Base-by-base conservation (phyloP, 2,797 vertebrate species). In the Xenentodon cancila region DNA sequence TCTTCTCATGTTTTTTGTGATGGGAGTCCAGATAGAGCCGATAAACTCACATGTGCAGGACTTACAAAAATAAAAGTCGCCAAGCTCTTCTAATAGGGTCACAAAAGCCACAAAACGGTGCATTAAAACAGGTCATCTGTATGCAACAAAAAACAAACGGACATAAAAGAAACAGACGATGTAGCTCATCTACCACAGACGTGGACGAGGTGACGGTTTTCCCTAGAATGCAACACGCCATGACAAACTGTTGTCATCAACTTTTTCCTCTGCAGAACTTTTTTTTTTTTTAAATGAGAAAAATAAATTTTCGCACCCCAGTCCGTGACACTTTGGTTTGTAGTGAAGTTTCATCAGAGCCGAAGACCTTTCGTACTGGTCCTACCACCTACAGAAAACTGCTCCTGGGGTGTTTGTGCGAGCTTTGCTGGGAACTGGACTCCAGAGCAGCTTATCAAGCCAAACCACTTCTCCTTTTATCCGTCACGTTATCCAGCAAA, bases 401-500 rank as follows among this genome's bases (percentile, higher is more conserved):
- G 25, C 9, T 65, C n/a, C 55, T 45, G 30, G 47, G 58, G 54
- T 66, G 22, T 27, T 69, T 22, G 45, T 56, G 65, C 15, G 7
- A 59, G 53, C 71, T 56, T 68, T 51, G 48, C 50, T 54, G 62
- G 62, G 71, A 80, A 57, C 56, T 69, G 63, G 75, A 81, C 64
- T 73, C 7, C 0, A 75, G 81, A 65, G 75, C 45, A 2, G 43
- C 60, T 70, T 55, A 78, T 77, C 62, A 73, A 80, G 78, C 79
- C 11, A 5, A 75, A 78, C 62, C 32, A 59, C 84, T 73, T 37
- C 63, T 73, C 59, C 59, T 73, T 72, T 73, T 58, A 67, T 82
- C 74, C 55, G 82, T 82, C 79, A 81, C 64, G 80, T 81, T 79
- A 71, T 80, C 51, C 27, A 82, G 61, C 68, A 74, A 64, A 81